phyloP scores from a whole-genome alignment of 2,888 invertebrate genomes.

The Ochropleura plecta region DNA sequence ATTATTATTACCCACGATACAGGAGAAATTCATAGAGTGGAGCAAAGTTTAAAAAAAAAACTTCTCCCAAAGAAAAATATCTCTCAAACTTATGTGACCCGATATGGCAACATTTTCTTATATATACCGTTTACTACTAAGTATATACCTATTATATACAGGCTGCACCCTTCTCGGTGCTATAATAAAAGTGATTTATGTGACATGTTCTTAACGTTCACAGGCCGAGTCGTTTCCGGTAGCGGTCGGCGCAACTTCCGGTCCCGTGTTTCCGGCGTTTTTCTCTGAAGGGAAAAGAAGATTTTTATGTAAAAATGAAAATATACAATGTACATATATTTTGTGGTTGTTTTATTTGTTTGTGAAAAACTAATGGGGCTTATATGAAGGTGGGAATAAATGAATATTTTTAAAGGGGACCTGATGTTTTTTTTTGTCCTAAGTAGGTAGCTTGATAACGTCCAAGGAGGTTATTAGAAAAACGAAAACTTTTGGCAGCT shows the following conservation, averaged over 20 bases:
- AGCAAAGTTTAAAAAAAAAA: no score
- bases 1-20: no score
- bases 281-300: slow-evolving; percentile 72
- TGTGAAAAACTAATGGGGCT: slow-evolving; percentile 37
- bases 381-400: slow-evolving; percentile 36
- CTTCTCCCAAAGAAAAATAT: background rate
- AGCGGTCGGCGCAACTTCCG: slow-evolving; percentile 78
- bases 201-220: slow-evolving; percentile 78
- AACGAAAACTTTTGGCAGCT: background rate
- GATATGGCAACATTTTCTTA: background rate
- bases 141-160: slow-evolving; percentile 42
- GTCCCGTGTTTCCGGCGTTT: slow-evolving; percentile 80
- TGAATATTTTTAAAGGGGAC: slow-evolving; percentile 1
- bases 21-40: no score
- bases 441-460: no score
- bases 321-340: slow-evolving; percentile 56
- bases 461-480: background rate
- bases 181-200: slow-evolving; percentile 81
- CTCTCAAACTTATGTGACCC: background rate
- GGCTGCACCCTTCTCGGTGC: slow-evolving; percentile 59
- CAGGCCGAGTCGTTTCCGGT: slow-evolving; percentile 79
- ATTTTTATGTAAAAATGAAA: slow-evolving; percentile 59
- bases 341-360: slow-evolving; percentile 59
- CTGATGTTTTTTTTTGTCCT: background rate
- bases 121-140: slow-evolving; percentile 27